phyloP scores from a whole-genome alignment of 1,140 invertebrate genomes.

The Cepaea nemoralis region DNA sequence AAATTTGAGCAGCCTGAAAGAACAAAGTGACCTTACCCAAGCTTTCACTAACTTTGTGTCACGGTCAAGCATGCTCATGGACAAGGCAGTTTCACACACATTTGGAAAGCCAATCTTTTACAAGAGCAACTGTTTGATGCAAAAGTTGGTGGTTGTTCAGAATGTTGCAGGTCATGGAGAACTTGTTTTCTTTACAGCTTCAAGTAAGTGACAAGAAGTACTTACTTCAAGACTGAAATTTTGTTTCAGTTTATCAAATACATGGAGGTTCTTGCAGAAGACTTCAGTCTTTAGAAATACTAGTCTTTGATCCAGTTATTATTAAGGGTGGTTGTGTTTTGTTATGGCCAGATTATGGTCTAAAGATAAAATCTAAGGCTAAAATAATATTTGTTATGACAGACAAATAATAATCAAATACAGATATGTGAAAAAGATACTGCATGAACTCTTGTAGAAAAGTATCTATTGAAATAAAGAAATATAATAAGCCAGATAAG shows the following conservation, averaged over 20 bases:
- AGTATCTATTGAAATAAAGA: too few species aligned
- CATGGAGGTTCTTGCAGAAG: too few species aligned
- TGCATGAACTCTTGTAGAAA: too few species aligned
- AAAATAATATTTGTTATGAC: too few species aligned
- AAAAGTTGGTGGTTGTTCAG: conserved; percentile 49
- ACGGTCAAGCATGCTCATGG: conserved; percentile 52
- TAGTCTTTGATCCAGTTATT: too few species aligned
- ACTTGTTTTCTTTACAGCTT: conserved; percentile 53
- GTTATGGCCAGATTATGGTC: too few species aligned
- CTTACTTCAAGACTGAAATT: background rate
- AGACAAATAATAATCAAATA: too few species aligned
- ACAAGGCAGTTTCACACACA: conserved; percentile 51
- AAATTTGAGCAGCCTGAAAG: conserved; percentile 1
- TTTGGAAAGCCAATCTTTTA: conserved; percentile 56
- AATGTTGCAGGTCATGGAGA: conserved; percentile 50
- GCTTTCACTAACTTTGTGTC: conserved; percentile 50
- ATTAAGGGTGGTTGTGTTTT: too few species aligned
- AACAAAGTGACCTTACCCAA: background rate
- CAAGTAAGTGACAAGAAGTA: conserved; percentile 48
- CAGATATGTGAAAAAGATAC: too few species aligned
- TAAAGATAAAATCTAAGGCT: too few species aligned
- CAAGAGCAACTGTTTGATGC: conserved; percentile 53
- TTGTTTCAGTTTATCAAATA: background rate
- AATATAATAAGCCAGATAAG: too few species aligned
- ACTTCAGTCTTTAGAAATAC: too few species aligned